Evolutionary conservation across 2,888 invertebrate genomes (phyloP), one percentile per base, ranked within the genome.

Genomic region (Spodoptera exigua): DNA sequence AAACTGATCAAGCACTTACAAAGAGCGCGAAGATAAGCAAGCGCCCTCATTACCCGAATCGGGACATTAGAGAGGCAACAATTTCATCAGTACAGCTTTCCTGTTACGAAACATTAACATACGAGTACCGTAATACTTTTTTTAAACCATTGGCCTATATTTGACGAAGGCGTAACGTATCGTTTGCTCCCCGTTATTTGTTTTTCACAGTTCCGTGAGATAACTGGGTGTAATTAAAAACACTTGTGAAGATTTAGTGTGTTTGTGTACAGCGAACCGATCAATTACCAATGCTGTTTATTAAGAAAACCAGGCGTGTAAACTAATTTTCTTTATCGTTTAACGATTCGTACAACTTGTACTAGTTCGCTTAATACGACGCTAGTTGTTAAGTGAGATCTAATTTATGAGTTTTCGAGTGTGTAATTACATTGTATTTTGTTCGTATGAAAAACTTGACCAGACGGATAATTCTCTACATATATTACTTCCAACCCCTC

Each of bases 101-200:
- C 67, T 72, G 69, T 80, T 81, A 77, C 77, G 78, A 67, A 81
- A 82, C 60, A 62, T 49, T 63, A 67, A 49, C 60, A 66, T 62
- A 64, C 66, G 56, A 61, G 71, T 66, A 64, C 60, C 53, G 69
- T 61, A 59, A 67, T 59, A 79, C 74, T 79, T 76, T 82, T 66
- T 83, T 80, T 77, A 80, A 78, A 74, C 76, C 70, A 78, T 70
- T 79, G 80, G 74, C 81, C 81, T 81, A 81, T 80, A 81, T 85
- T 67, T 69, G 70, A 70, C 61, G 55, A 66, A 65, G 66, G 66
- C 60, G 73, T 63, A 62, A 71, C 60, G 69, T 74, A 74, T 70
- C 65, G 74, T 61, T 54, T 63, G 61, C 66, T 62, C 43, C 43
- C 66, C 57, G 69, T 69, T 73, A 74, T 71, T 76, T 69, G 56